phyloP scores from a whole-genome alignment of 2,888 invertebrate genomes.

The Dusona sp. region DNA sequence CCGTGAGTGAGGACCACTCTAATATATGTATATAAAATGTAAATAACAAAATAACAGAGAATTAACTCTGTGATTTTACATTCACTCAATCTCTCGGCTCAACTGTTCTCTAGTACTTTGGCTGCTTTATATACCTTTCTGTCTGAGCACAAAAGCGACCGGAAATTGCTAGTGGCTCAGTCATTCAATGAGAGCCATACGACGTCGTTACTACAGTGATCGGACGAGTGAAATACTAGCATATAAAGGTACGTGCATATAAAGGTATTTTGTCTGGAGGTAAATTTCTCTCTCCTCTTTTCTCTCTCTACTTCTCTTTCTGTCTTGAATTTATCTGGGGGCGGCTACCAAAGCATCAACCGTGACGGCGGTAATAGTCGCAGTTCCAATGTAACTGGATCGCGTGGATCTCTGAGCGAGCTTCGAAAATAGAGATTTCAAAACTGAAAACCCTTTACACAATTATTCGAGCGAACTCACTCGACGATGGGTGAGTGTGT shows the following conservation, averaged over 20 bases:
- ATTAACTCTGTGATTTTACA: constrained; percentile 51
- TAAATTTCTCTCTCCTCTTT: constrained; percentile 4
- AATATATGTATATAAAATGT: not conserved
- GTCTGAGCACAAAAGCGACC: constrained; percentile 79
- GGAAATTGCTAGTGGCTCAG: constrained; percentile 80
- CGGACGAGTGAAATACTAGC: constrained; percentile 20
- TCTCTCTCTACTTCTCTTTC: constrained; percentile 12
- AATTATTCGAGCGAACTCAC: constrained; percentile 46
- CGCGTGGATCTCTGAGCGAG: constrained; percentile 30
- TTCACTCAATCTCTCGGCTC: constrained; percentile 47
- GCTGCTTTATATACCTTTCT: constrained; percentile 73
- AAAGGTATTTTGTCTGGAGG: constrained; percentile 39
- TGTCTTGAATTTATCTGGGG: constrained; percentile 53
- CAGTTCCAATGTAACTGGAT: constrained; percentile 53
- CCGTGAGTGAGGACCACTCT: too few relatives aligned
- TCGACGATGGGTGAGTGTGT: not conserved
- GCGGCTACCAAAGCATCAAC: constrained; percentile 52
- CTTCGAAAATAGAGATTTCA: constrained; percentile 47
- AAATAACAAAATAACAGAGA: constrained; percentile 23
- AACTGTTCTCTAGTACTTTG: constrained; percentile 65
- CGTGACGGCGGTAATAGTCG: constrained; percentile 48
- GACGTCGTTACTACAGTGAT: constrained; percentile 35
- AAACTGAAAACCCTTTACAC: constrained; percentile 52
- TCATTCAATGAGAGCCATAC: constrained; percentile 61
- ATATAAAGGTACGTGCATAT: constrained; percentile 30